Evolutionary conservation across 1,140 invertebrate genomes (phyloP).

Genomic region (Heterodera carotae): DNA sequence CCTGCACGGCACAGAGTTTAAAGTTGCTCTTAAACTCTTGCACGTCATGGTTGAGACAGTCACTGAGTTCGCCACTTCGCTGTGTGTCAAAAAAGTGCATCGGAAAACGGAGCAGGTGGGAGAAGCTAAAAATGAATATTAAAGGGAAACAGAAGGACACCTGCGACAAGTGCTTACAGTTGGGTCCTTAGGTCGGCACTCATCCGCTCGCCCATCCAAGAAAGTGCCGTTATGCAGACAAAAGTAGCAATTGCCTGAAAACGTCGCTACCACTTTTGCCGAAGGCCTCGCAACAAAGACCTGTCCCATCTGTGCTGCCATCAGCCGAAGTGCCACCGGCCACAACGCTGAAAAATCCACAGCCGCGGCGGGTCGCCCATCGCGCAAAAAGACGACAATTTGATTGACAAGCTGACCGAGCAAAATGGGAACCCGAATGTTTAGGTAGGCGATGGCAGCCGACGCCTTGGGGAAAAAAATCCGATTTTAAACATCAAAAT

Average conservation of each 20-base stretch:
- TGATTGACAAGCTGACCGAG: constrained; percentile 79
- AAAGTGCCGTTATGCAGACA: constrained; percentile 81
- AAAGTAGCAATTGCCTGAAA: constrained; percentile 81
- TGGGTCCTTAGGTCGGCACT: constrained; percentile 78
- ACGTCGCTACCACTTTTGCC: background rate
- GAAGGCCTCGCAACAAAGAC: constrained; percentile 52
- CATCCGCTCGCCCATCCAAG: constrained; percentile 82
- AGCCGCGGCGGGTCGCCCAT: constrained; percentile 49
- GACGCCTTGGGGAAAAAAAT: constrained; percentile 73
- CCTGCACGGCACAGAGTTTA: constrained; percentile 71
- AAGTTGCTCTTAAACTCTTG: constrained; percentile 96
- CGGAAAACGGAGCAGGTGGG: constrained; percentile 81
- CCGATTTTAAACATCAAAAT: background rate
- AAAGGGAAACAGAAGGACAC: constrained; percentile 67
- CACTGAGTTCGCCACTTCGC: constrained; percentile 85
- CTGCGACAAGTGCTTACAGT: constrained; percentile 69
- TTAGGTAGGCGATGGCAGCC: constrained; percentile 77
- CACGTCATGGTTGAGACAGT: constrained; percentile 84
- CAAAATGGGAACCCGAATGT: constrained; percentile 78
- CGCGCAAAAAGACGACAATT: constrained; percentile 68
- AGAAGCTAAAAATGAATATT: constrained; percentile 2
- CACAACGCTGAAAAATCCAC: constrained; percentile 73
- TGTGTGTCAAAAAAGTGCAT: constrained; percentile 86
- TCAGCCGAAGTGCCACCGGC: constrained; percentile 73
- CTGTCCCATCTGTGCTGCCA: constrained; percentile 75